Base-by-base conservation (phyloP, 2,113 vertebrate genomes). In the Girardinichthys multiradiatus region DNA sequence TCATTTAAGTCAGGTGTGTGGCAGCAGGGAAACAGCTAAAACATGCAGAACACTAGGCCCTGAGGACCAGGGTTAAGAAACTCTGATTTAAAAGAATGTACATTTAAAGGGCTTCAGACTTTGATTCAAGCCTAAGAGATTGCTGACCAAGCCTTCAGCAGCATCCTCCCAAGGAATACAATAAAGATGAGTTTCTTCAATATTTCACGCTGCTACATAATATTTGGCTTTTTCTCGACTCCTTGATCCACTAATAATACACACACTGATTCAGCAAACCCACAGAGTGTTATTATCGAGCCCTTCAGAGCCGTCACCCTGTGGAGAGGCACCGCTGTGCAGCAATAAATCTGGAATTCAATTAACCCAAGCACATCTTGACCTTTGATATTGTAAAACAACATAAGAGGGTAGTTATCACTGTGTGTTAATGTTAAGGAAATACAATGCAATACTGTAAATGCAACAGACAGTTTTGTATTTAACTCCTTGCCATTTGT, bases 331-430 rank as follows among this genome's bases (percentile, higher is more conserved):
- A 26, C 35, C 17, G 26, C 73, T 63, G 77, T 64, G 74, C 76
- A 63, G 68, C 81, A 80, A 79, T 71, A 79, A 19, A 76, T 74
- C 29, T 59, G 61, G 64, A 79, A 82, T 89, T 90, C 64, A 87
- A 87, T 90, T 86, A 85, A 68, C 64, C 74, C 37, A 74, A 84
- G 75, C 70, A 76, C 76, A 74, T 79, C 67, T 65, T 77, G 87
- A 88, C 87, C 84, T 85, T 81, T 88, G 31, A 69, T 77, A 30
- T 27, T 29, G 28, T 35, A 57, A n/a, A 39, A 29, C 62, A 54
- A 35, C 76, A 62, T 29, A 35, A 68, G 59, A 64, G 31, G 61
- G 33, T 29, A 9, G 26, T 64, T 64, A 60, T 71, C 58, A 30
- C 66, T 35, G 61, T 57, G 70, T 57, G 42, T 74, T 70, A 63